Conservation (phyloP, 2,797 vertebrate species). For the Eulemur coronatus region DNA sequence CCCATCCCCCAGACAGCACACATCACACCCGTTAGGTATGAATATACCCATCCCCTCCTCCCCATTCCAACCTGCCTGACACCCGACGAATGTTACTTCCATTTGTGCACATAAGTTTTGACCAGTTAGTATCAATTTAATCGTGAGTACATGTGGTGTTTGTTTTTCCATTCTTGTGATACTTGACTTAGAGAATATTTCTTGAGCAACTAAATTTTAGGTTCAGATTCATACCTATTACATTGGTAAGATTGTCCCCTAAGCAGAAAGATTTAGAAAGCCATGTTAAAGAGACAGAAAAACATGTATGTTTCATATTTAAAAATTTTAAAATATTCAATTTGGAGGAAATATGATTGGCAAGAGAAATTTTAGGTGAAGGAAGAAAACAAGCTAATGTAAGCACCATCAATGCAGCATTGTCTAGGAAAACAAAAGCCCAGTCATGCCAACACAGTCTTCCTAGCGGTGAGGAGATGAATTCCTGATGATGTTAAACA, state of each 20-base stretch:
- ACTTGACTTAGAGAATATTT: neutral
- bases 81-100: too few relatives aligned
- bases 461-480: neutral
- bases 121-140: too few relatives aligned
- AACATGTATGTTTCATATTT: neutral
- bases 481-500: neutral
- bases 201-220: constrained; percentile 15
- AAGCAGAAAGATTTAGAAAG: constrained; percentile 21
- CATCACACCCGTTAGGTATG: too few relatives aligned
- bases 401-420: neutral
- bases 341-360: constrained; percentile 22
- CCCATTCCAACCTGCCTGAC: too few relatives aligned
- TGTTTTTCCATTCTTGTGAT: too few relatives aligned
- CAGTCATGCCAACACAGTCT: neutral
- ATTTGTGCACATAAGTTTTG: too few relatives aligned
- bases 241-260: neutral
- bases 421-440: constrained; percentile 5
- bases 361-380: constrained; percentile 8
- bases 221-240: neutral
- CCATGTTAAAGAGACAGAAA: neutral
- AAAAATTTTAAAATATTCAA: neutral
- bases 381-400: neutral
- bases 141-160: too few relatives aligned
- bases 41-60: too few relatives aligned
- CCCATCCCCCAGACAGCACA: too few relatives aligned